Evolutionary conservation across 2,113 vertebrate species (phyloP).

Genomic region (Gallinago paraguaiae): DNA sequence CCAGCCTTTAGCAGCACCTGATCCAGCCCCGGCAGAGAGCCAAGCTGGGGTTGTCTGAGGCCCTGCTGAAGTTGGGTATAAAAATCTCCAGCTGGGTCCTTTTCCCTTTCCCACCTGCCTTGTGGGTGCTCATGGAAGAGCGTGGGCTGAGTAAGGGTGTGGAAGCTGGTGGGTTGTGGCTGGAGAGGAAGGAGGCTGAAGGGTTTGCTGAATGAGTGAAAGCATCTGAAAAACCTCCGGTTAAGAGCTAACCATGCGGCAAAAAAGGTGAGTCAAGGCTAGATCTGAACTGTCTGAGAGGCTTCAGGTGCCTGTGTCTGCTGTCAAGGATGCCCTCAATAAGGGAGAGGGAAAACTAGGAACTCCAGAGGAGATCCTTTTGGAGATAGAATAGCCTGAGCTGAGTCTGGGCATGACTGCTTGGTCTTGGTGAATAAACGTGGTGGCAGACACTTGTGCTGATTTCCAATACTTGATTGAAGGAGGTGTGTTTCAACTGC

Average conservation of each 20-base stretch:
- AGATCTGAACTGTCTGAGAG: background rate
- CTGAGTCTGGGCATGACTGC: background rate
- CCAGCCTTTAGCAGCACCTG: background rate
- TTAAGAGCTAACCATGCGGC: accelerated
- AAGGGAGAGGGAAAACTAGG: background rate
- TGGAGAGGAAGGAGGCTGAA: background rate
- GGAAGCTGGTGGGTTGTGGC: background rate
- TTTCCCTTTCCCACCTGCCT: background rate
- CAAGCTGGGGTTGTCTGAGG: background rate
- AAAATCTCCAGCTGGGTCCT: background rate
- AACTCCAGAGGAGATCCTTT: background rate
- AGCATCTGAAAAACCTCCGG: background rate
- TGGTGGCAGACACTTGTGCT: background rate
- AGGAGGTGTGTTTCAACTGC: background rate
- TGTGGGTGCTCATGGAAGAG: background rate
- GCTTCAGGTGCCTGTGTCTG: background rate
- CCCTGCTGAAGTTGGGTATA: background rate
- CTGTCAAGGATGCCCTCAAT: background rate
- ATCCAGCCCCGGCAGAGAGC: background rate
- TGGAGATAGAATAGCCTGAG: background rate
- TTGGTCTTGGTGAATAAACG: background rate
- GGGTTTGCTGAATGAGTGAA: background rate
- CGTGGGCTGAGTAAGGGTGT: background rate
- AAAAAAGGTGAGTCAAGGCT: background rate
- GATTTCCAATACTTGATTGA: background rate